Evolutionary conservation across 2,113 vertebrate genomes (phyloP).

Genomic region (Murina feae): DNA sequence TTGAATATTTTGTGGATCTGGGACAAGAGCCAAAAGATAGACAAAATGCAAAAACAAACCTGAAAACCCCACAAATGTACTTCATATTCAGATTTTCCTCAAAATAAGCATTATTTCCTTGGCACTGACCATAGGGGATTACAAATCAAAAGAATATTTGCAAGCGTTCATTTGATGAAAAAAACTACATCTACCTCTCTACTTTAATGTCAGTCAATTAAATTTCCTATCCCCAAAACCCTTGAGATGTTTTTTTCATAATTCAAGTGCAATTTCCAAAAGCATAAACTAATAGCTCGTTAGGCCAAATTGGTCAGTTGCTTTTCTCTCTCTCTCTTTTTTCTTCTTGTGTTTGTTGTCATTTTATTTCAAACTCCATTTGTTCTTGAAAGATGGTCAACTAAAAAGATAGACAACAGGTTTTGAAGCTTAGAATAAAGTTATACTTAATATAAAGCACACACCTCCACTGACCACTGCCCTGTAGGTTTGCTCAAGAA

Average conservation of each 20-base stretch:
- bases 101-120: slow-evolving; percentile 10
- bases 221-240: neutral
- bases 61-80: neutral
- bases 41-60: neutral
- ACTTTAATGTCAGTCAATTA: neutral
- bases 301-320: neutral
- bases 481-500: neutral
- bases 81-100: slow-evolving; percentile 13
- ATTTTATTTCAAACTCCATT: neutral
- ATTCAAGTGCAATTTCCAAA: neutral
- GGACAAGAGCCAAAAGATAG: neutral
- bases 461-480: neutral
- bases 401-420: neutral
- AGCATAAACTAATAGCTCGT: neutral
- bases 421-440: neutral
- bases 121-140: neutral
- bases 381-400: neutral
- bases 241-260: neutral
- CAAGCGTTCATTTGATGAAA: neutral
- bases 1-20: neutral
- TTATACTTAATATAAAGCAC: neutral
- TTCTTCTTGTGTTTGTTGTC: neutral
- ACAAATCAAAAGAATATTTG: neutral
- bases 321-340: neutral
- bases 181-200: neutral